Base-by-base conservation (phyloP, 2,797 vertebrate genomes). In the Sardinella longiceps region DNA sequence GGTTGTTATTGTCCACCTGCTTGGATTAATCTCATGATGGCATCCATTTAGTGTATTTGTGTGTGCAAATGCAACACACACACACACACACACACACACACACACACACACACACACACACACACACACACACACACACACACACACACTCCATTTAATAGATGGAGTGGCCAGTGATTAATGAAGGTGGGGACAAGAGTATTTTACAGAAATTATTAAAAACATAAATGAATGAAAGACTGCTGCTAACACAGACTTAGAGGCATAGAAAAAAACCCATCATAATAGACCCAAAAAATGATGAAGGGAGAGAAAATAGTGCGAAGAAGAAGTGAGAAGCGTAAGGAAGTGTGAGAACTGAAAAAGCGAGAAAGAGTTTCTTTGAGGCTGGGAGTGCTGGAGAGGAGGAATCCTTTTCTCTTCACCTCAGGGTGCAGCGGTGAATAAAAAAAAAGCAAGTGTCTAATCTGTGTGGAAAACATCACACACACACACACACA, bases 71-170 rank as follows among this genome's bases (percentile, higher is more conserved):
- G 18, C 18, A 53, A 58, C 56, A 56, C 18, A n/a, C 56, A 60
- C n/a, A n/a, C 1, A n/a, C 18, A 25, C 58, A 28, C 58, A 43
- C 81, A 58, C 81, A 82, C 56, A 63, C 33, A 63, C 10, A 23
- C 20, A 37, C 7, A 39, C 74, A 39, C n/a, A 60, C 23, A 60
- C 56, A 60, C 56, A 60, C 56, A 60, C 56, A 60, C 56, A 63
- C 15, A 66, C 37, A 87, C 80, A 28, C 84, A 81, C 15, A 60
- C 37, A 63, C 66, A 84, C 33, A 84, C 30, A 39, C 28, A 30
- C 43, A 83, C 60, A 51, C 48, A 53, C 63, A 51, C 3, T 80
- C 1, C 5, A 58, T 58, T 58, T 58, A 58, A 58, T 23, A 23
- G 53, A 58, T 23, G 3, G 53, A 23, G 43, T 43, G 43, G 43